Conservation (phyloP, 2,113 vertebrate genomes). For the Neotragus pygmaeus region DNA sequence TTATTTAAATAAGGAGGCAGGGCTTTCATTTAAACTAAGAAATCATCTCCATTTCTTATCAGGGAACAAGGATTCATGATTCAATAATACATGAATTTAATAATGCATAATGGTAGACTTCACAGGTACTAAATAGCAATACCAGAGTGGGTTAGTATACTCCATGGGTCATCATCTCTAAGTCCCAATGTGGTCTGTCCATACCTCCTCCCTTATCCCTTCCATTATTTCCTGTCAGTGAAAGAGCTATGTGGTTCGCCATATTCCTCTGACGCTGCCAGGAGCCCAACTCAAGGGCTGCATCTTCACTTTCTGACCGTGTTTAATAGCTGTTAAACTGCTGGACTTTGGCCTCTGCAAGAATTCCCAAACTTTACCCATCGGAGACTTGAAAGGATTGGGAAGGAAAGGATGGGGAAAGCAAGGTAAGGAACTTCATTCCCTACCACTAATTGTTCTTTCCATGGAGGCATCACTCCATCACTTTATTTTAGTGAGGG, state of each 20-base stretch:
- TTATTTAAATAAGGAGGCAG: slow-evolving; percentile 86
- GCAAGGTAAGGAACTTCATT: slow-evolving; percentile 26
- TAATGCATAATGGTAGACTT: slow-evolving; percentile 85
- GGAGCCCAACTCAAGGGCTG: neutral
- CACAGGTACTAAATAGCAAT: slow-evolving; percentile 84
- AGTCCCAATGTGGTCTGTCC: slow-evolving; percentile 24
- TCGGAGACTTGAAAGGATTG: slow-evolving; percentile 57
- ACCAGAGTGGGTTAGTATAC: slow-evolving; percentile 78
- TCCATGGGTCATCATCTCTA: slow-evolving; percentile 42
- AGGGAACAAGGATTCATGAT: slow-evolving; percentile 83
- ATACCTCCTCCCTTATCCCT: neutral
- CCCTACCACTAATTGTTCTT: slow-evolving; percentile 44
- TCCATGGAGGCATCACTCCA: slow-evolving; percentile 20
- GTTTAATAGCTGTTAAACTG: slow-evolving; percentile 76
- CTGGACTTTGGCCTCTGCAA: slow-evolving; percentile 69
- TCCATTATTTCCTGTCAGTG: slow-evolving; percentile 54
- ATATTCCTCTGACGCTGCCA: slow-evolving; percentile 39
- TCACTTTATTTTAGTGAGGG: neutral
- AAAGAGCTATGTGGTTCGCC: slow-evolving; percentile 17
- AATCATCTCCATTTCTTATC: slow-evolving; percentile 86
- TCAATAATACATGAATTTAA: slow-evolving; percentile 91
- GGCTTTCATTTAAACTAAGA: slow-evolving; percentile 86
- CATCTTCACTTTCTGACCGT: slow-evolving; percentile 63
- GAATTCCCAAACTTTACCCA: slow-evolving; percentile 65
- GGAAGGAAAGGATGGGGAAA: slow-evolving; percentile 28